Base-by-base conservation (phyloP, 1,140 invertebrate species). In the Pseudomyrmex cubaensis region DNA sequence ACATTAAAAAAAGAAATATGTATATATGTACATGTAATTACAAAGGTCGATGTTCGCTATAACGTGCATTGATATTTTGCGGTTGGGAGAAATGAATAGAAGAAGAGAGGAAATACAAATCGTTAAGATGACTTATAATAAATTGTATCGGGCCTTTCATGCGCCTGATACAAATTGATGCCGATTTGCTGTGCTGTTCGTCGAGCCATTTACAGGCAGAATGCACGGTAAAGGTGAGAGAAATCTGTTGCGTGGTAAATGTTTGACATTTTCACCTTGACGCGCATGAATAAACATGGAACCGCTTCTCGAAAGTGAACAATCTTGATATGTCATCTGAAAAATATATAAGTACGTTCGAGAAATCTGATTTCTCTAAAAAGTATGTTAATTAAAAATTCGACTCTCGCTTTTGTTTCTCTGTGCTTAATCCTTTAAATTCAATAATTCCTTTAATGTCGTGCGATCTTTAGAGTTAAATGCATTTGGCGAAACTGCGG, bases 221-320 rank as follows among this genome's bases (percentile, higher is more conserved):
- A 64, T 57, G 44, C 52, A 59, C 10, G 20, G 78, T 50, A 85
- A 88, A 88, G 86, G 87, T 86, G 87, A 88, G 74, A 89, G 87
- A 83, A 86, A 88, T 78, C 83, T 48, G 20, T 20, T 20, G 67
- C 76, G 75, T 85, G 86, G 87, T 86, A 85, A 89, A 89, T 64
- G 87, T 17, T 74, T 88, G 86, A 89, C 87, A 89, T 89, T 89
- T 88, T 86, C 87, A 89, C 73, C 83, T 74, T 13, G 72, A 15
- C 70, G n/a, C 15, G 48, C 66, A 72, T 80, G 76, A 80, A 80
- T 80, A 80, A 80, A 72, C 20, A 61, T 72, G 44, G 64, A 22
- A 50, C 44, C 44, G 46, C 56, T 57, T 72, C 52, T 70, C 66
- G 66, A 66, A 64, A 76, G 74, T 66, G 74, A 80, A 48, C 44